Evolutionary conservation across 2,113 vertebrate genomes (phyloP).

Genomic region (Urocitellus parryii): DNA sequence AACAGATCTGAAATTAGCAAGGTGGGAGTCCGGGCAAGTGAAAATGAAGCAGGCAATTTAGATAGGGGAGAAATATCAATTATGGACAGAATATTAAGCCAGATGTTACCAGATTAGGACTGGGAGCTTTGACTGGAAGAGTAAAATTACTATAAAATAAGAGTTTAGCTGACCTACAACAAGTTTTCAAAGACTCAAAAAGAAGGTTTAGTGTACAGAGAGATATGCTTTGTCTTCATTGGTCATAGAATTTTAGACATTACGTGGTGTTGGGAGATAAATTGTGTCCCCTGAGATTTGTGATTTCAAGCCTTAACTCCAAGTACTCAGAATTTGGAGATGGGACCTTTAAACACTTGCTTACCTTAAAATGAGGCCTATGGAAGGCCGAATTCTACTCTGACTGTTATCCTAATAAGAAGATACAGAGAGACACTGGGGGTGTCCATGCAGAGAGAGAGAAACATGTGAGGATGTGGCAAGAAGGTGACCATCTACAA

Average conservation of each 20-base stretch:
- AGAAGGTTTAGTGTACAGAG: background rate
- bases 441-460: background rate
- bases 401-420: background rate
- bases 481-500: background rate
- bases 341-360: background rate
- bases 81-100: background rate
- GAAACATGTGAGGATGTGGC: background rate
- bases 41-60: background rate
- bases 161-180: background rate
- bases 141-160: background rate
- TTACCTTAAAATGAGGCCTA: background rate
- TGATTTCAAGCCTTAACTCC: background rate
- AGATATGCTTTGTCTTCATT: background rate
- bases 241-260: background rate
- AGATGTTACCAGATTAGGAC: background rate
- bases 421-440: background rate
- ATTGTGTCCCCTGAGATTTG: background rate
- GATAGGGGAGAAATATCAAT: background rate
- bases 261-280: background rate
- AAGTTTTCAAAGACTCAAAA: background rate
- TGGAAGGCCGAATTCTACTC: background rate
- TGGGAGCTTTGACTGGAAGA: background rate
- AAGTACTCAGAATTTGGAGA: conserved; percentile 5
- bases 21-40: too few relatives aligned
- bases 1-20: background rate